phyloP scores from a whole-genome alignment of 2,797 vertebrate genomes.

The Tapirus indicus region DNA sequence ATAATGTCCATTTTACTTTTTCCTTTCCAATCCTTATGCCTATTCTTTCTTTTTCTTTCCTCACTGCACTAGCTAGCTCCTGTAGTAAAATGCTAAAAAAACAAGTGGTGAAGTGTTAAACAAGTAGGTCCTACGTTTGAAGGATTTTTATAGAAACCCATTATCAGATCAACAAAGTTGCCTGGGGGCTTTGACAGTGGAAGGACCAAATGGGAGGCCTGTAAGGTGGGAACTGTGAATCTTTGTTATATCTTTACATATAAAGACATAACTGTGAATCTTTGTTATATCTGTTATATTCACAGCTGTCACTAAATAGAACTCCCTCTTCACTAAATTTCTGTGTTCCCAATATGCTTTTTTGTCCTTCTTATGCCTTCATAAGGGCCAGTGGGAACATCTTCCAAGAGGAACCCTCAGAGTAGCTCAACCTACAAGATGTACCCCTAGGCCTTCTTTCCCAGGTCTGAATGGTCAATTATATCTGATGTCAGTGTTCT shows the following conservation, averaged over 20 bases:
- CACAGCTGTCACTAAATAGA: not conserved
- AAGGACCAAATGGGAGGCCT: not conserved
- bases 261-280: too few relatives aligned
- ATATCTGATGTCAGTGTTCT: not conserved
- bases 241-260: not conserved
- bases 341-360: not conserved
- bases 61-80: not conserved
- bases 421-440: not conserved
- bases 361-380: not conserved
- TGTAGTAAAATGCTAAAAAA: not conserved
- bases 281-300: too few relatives aligned
- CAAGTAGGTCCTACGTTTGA: not conserved
- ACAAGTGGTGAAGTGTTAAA: not conserved
- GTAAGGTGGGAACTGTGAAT: not conserved
- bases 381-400: not conserved
- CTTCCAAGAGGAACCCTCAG: not conserved
- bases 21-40: not conserved
- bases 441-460: not conserved
- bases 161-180: not conserved
- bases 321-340: not conserved
- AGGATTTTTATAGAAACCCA: not conserved
- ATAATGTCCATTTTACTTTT: not conserved
- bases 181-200: not conserved
- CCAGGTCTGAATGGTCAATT: not conserved
- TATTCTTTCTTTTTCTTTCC: not conserved